phyloP scores from a whole-genome alignment of 2,797 vertebrate species.

The Phalanger gymnotis region DNA sequence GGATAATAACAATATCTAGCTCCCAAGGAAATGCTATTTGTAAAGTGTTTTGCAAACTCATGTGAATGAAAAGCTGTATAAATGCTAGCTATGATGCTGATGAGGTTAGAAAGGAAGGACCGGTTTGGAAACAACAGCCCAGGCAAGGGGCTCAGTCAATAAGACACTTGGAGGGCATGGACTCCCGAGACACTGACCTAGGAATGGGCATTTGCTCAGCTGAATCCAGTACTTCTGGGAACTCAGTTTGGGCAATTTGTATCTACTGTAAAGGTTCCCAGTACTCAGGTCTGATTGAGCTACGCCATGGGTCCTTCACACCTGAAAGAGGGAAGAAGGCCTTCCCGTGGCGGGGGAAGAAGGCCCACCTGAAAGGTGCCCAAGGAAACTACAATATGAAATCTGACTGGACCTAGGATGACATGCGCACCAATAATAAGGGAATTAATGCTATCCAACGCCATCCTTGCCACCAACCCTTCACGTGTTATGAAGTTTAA shows the following conservation, averaged over 20 bases:
- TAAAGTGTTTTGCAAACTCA: not conserved
- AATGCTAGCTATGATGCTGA: not conserved
- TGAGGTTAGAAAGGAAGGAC: not conserved
- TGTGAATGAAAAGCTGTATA: too few relatives aligned
- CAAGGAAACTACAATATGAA: not conserved
- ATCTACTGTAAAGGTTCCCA: too few relatives aligned
- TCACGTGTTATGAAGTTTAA: not conserved
- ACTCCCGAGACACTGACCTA: not conserved
- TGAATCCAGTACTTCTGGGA: too few relatives aligned
- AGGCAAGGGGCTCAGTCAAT: not conserved
- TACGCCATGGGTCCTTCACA: not conserved
- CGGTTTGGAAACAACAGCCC: too few relatives aligned
- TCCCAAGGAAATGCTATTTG: too few relatives aligned
- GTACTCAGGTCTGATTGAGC: not conserved
- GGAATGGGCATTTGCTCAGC: too few relatives aligned
- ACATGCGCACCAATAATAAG: not conserved
- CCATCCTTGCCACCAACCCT: not conserved
- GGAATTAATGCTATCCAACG: not conserved
- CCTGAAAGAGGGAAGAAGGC: not conserved
- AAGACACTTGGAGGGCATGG: not conserved
- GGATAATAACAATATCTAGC: too few relatives aligned
- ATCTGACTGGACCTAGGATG: not conserved
- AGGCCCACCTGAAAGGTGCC: not conserved
- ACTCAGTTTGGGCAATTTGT: not conserved
- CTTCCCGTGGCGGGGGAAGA: not conserved